A percentile compares a stretch with the other conserved stretches of the same genome.
Conservation (phyloP, 2,797 vertebrate genomes). For the Anguilla obscura region DNA sequence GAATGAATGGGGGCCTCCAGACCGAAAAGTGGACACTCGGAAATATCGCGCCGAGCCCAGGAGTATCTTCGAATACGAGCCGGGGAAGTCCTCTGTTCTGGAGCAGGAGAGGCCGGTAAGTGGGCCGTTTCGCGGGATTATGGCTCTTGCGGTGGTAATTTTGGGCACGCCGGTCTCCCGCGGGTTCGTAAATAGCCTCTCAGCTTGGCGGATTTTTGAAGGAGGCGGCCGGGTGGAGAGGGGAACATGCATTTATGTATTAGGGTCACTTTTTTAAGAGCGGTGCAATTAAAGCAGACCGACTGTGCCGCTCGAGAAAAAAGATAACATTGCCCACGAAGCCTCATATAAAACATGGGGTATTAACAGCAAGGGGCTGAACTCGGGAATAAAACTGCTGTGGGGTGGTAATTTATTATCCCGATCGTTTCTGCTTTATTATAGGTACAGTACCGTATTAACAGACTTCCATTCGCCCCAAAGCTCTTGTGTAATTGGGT, state of each 20-base stretch:
- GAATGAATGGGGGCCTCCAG: constrained; percentile 95
- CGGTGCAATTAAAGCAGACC: not conserved
- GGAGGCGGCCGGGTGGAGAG: not conserved
- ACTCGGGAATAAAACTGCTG: not conserved
- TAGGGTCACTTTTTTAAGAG: not conserved
- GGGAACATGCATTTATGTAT: not conserved
- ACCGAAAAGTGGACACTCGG: constrained; percentile 95
- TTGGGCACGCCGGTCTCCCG: not conserved
- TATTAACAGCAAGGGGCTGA: not conserved
- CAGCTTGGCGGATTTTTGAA: not conserved
- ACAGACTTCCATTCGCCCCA: not conserved
- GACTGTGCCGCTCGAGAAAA: not conserved
- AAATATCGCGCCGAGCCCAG: constrained; percentile 95
- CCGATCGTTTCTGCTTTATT: not conserved
- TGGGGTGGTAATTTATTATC: not conserved
- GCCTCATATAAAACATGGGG: not conserved
- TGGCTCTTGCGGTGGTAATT: not conserved
- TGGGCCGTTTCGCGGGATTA: constrained; percentile 28
- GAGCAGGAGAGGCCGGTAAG: constrained; percentile 96
- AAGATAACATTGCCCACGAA: not conserved
- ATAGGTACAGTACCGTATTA: not conserved
- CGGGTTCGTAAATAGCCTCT: not conserved
- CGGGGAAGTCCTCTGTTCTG: constrained; percentile 95
- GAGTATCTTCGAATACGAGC: constrained; percentile 99
- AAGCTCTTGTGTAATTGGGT: not conserved